Evolutionary conservation across 1,140 invertebrate species (phyloP).

Genomic region (Lasioglossum albipes): DNA sequence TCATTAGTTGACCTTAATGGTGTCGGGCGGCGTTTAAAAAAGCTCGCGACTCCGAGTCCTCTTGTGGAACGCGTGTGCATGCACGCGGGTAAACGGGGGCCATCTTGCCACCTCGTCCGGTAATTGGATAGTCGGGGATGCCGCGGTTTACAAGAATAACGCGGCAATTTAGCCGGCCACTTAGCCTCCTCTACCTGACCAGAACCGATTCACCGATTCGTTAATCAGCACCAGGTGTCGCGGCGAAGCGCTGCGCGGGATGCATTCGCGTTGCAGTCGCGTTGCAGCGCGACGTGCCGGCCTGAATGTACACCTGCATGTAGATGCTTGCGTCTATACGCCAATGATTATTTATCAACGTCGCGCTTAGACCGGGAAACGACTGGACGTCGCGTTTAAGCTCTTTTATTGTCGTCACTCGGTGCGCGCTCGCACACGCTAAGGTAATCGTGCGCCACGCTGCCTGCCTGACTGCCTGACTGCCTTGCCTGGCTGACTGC

Average conservation of each 20-base stretch:
- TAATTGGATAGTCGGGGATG: constrained; percentile 63
- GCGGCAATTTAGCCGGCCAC: constrained; percentile 60
- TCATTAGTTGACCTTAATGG: constrained; percentile 62
- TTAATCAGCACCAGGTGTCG: constrained; percentile 67
- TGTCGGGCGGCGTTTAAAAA: constrained; percentile 45
- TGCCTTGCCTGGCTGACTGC: too few relatives aligned
- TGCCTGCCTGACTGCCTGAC: neutral
- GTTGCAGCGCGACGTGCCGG: constrained; percentile 27
- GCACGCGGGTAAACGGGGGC: constrained; percentile 10
- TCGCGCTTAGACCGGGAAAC: constrained; percentile 47
- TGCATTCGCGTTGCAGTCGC: constrained; percentile 12
- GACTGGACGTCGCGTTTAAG: neutral
- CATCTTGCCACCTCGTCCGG: constrained; percentile 57
- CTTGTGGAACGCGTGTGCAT: constrained; percentile 28
- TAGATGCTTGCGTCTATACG: constrained; percentile 56
- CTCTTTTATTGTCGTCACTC: constrained; percentile 49
- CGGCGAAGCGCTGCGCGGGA: neutral
- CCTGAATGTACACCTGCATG: constrained; percentile 52
- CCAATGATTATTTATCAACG: constrained; percentile 64
- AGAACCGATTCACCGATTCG: constrained; percentile 61
- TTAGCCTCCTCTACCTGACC: constrained; percentile 52
- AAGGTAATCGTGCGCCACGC: constrained; percentile 19
- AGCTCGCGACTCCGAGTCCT: constrained; percentile 41
- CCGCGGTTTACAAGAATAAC: constrained; percentile 65
- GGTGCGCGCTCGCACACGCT: constrained; percentile 9